Percentiles rank a stretch among this genome's conserved stretches.
Evolutionary conservation across 1,140 invertebrate genomes (phyloP).

Genomic region (Trachymyrmex septentrionalis): DNA sequence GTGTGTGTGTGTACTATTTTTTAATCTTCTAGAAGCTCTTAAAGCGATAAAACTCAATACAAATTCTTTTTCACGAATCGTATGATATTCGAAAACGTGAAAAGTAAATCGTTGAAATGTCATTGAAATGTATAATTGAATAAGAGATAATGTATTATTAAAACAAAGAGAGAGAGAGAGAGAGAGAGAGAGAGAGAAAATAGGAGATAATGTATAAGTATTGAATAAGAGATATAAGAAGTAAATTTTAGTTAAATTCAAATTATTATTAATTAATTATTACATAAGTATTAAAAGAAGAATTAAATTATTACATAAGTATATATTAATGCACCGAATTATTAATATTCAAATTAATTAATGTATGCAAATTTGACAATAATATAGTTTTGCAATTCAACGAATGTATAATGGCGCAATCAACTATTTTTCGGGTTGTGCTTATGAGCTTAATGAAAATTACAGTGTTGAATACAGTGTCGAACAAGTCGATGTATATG

Average conservation of each 20-base stretch:
- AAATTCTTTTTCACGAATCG: not conserved
- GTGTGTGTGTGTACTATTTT: not conserved
- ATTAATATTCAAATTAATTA: not conserved
- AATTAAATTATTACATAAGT: not conserved
- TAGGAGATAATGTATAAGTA: not conserved
- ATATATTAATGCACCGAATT: not conserved
- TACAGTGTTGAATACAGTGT: constrained; percentile 14
- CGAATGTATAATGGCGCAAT: not conserved
- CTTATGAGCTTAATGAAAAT: constrained; percentile 28
- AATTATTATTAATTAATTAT: too few relatives aligned
- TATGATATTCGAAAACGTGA: not conserved
- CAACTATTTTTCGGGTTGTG: not conserved
- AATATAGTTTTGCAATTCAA: not conserved
- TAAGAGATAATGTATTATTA: not conserved
- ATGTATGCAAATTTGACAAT: not conserved
- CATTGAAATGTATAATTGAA: not conserved
- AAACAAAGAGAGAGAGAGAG: too few relatives aligned
- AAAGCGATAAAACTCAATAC: constrained; percentile 9
- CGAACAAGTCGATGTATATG: constrained; percentile 18
- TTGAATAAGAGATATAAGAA: too few relatives aligned
- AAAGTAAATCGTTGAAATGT: not conserved
- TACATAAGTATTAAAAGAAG: too few relatives aligned
- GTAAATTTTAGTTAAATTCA: too few relatives aligned
- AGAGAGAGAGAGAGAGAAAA: too few relatives aligned
- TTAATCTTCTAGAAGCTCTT: not conserved